Conservation (phyloP, 2,113 vertebrate genomes). For the Zosterops hypoxanthus region DNA sequence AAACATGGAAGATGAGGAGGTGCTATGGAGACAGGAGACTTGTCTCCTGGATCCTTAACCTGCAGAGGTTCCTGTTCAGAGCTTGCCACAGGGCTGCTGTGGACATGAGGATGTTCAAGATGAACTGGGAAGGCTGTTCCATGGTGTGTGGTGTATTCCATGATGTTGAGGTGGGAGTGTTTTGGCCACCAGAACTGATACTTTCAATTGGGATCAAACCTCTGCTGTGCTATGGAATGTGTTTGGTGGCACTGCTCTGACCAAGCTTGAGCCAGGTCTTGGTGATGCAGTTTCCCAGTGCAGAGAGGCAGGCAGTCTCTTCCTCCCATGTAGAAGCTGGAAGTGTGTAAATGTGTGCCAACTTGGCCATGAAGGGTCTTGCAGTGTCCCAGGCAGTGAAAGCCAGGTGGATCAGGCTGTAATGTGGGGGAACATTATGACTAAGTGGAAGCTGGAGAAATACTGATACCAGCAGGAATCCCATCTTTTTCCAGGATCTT, state of each 20-base stretch:
- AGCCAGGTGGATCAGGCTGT: background rate
- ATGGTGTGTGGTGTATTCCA: rapidly evolving
- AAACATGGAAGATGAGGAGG: background rate
- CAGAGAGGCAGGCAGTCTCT: background rate
- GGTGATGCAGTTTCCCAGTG: background rate
- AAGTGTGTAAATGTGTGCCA: background rate
- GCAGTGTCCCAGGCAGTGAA: background rate
- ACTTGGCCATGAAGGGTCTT: background rate
- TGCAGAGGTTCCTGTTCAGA: background rate
- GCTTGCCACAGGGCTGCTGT: background rate
- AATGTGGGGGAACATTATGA: background rate
- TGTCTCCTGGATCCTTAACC: background rate
- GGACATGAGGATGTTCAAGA: background rate
- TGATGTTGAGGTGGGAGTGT: background rate
- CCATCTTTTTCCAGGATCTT: background rate
- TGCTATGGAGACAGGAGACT: background rate
- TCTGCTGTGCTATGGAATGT: background rate
- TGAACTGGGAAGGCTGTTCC: background rate
- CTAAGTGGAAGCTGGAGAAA: background rate
- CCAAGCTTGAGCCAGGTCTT: background rate
- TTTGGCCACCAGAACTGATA: background rate
- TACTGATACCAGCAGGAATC: too few relatives aligned
- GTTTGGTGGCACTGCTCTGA: background rate
- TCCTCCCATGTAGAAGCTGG: background rate
- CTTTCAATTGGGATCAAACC: background rate